Evolutionary conservation across 2,888 invertebrate genomes (phyloP).

Genomic region (Leptura quadrifasciata): DNA sequence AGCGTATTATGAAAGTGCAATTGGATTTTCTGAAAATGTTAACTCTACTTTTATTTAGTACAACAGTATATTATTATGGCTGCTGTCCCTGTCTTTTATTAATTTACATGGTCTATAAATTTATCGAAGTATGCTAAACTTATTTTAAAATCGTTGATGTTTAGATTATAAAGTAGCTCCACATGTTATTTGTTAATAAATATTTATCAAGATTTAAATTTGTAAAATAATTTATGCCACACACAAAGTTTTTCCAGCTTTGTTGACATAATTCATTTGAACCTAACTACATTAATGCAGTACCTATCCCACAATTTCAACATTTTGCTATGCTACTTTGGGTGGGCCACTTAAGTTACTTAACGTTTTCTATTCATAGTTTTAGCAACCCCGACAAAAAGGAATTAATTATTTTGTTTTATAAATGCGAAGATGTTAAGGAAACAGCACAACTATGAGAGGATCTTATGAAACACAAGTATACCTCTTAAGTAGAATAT

Average conservation of each 20-base stretch:
- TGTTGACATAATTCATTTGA: conserved; percentile 35
- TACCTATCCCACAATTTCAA: background rate
- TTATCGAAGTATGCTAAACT: background rate
- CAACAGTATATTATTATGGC: background rate
- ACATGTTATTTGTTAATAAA: conserved; percentile 18
- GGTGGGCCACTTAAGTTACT: conserved; percentile 3
- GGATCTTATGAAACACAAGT: no score
- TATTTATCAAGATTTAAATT: conserved; percentile 24
- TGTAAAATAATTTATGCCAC: conserved; percentile 30
- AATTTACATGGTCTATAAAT: background rate
- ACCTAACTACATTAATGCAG: conserved; percentile 30
- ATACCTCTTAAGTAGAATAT: no score
- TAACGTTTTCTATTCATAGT: background rate
- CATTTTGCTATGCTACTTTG: conserved; percentile 5
- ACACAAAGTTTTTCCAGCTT: conserved; percentile 13
- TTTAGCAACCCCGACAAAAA: background rate
- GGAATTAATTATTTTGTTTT: background rate
- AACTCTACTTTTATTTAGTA: background rate
- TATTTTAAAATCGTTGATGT: background rate
- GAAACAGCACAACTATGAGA: no score
- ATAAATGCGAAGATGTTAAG: no score
- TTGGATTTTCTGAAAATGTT: background rate
- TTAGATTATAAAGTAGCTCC: background rate
- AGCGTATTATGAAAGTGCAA: background rate
- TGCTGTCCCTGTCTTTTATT: no score